phyloP scores from a whole-genome alignment of 2,888 invertebrate species.

The Hetaerina titia region DNA sequence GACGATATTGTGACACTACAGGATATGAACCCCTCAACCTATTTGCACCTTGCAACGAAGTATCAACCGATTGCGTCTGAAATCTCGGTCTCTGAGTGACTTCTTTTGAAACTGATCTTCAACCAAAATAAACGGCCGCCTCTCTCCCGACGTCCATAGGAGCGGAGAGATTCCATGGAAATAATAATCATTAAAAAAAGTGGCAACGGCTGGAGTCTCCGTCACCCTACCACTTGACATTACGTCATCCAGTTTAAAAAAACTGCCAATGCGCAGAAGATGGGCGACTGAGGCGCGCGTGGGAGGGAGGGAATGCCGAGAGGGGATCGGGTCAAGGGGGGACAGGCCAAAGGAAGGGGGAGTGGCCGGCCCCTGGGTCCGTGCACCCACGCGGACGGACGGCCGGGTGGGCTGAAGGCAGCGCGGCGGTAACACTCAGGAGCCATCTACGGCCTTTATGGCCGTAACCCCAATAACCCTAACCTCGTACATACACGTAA shows the following conservation, averaged over 20 bases:
- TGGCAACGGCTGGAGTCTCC: not conserved
- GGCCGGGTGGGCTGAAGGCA: too few species aligned
- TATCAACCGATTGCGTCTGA: too few species aligned
- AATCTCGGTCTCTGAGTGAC: too few species aligned
- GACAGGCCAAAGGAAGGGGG: not conserved
- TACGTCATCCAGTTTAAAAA: slow-evolving; percentile 9
- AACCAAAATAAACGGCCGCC: not conserved
- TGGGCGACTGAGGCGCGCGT: not conserved
- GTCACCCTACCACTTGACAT: not conserved
- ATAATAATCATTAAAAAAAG: not conserved
- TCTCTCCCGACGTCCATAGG: not conserved
- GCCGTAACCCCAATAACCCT: too few species aligned
- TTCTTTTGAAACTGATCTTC: not conserved
- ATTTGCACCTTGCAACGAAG: too few species aligned
- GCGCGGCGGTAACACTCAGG: too few species aligned
- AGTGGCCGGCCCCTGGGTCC: not conserved
- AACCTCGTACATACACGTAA: too few species aligned
- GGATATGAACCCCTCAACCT: too few species aligned
- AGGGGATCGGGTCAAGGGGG: not conserved
- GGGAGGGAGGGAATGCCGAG: not conserved
- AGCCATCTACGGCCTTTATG: too few species aligned
- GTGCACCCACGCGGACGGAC: not conserved
- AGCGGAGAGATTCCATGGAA: too few species aligned
- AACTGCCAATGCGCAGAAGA: slow-evolving; percentile 19
- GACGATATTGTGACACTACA: too few species aligned